A percentile compares a stretch with the other conserved stretches of the same genome.
Evolutionary conservation across 2,888 invertebrate genomes (phyloP).

Genomic region (Campoplex nolae): DNA sequence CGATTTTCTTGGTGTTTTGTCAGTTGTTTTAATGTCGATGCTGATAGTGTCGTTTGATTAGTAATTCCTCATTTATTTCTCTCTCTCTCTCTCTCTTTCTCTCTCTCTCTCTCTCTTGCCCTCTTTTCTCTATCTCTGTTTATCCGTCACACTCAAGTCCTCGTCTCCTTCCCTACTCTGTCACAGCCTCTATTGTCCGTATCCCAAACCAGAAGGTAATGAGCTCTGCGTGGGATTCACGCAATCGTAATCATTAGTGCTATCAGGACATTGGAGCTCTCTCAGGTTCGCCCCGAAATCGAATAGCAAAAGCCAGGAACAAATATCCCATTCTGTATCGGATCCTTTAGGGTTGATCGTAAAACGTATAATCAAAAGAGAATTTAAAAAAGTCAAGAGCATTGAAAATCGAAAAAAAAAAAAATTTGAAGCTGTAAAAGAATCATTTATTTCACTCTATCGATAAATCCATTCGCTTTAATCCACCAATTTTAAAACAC

Average conservation of each 20-base stretch:
- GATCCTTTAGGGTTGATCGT: constrained; percentile 3
- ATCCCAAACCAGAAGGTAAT: constrained; percentile 32
- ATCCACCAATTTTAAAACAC: background rate
- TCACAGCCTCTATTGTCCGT: constrained; percentile 22
- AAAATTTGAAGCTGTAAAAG: no score
- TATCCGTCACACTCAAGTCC: background rate
- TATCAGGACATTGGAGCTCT: constrained; percentile 19
- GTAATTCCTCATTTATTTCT: background rate
- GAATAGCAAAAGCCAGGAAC: constrained; percentile 30
- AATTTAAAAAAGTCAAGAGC: background rate
- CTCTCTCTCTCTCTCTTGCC: background rate
- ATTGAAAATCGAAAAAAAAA: background rate
- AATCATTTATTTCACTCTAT: no score
- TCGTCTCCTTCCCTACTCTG: background rate
- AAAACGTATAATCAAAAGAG: background rate
- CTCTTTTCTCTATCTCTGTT: background rate
- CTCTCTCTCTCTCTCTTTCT: background rate
- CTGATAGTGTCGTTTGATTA: background rate
- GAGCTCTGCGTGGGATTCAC: constrained; percentile 30
- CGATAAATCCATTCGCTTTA: background rate
- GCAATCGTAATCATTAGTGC: constrained; percentile 15
- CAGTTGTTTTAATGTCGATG: background rate
- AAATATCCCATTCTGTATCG: constrained; percentile 16
- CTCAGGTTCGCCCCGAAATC: constrained; percentile 23
- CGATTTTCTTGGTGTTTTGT: background rate